Percentiles rank a stretch among this genome's conserved stretches.
phyloP scores from a whole-genome alignment of 2,797 vertebrate genomes.

The Cuniculus paca region DNA sequence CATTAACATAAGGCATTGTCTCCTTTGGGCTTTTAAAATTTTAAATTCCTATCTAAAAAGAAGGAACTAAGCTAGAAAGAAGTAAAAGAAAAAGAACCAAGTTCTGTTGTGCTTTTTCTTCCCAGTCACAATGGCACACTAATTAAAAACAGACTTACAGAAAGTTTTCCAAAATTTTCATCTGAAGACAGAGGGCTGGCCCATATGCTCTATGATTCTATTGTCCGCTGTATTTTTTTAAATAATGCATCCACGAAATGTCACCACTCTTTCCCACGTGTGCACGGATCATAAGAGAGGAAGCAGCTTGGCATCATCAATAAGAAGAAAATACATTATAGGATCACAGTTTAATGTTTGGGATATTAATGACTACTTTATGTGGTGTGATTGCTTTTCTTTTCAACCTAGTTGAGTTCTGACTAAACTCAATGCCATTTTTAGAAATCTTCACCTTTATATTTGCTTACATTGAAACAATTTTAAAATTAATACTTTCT shows the following conservation, averaged over 20 bases:
- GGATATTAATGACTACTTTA: neutral
- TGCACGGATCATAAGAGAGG: neutral
- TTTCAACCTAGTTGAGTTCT: neutral
- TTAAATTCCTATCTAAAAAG: slow-evolving; percentile 1
- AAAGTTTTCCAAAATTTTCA: slow-evolving; percentile 40
- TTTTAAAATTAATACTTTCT: neutral
- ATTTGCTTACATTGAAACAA: neutral
- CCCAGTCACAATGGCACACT: neutral
- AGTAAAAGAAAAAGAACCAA: neutral
- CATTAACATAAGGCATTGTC: slow-evolving; percentile 1
- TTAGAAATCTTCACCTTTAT: slow-evolving; percentile 39
- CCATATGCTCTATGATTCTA: neutral
- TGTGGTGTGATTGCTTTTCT: neutral
- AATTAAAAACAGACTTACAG: slow-evolving; percentile 11
- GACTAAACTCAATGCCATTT: neutral
- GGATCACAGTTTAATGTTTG: neutral
- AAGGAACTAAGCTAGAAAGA: slow-evolving; percentile 21
- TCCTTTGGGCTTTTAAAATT: neutral
- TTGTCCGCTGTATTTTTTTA: slow-evolving; percentile 13
- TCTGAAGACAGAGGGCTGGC: neutral
- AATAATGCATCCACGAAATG: slow-evolving; percentile 42
- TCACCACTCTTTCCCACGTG: neutral
- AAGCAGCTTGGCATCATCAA: neutral
- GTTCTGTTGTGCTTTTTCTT: slow-evolving; percentile 17
- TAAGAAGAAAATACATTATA: neutral